Base-by-base conservation (phyloP, 2,888 invertebrate species). In the Petrolisthes manimaculis region DNA sequence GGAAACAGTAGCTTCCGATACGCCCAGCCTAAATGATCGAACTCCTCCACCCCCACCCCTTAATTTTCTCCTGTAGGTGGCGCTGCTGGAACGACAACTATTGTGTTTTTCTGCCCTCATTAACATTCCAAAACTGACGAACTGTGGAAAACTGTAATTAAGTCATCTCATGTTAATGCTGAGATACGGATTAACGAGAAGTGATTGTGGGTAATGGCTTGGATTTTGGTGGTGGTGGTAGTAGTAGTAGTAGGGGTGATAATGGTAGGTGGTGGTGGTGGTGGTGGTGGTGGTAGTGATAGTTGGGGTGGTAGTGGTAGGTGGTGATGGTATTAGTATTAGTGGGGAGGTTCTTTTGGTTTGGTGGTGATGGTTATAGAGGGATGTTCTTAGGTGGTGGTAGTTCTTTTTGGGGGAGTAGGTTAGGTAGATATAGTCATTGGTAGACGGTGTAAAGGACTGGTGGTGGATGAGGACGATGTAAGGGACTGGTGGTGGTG, bases 101-200 rank as follows among this genome's bases (percentile, higher is more conserved):
- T 24, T 54, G 12, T 54, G 24, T 84, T 84, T 8, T 5, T 61
- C 77, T 75, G 61, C 14, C 61, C 61, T 84, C 84, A 77, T 84
- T 51, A 84, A 84, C 75, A 84, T 84, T 84, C 84, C 84, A 18
- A 8, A 55, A 79, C 37, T 51, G 75, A 14, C 75, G 61, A 37
- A 56, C 55, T 84, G 75, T 55, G 37, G 51, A 61, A 84, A 61
- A 75, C 75, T 77, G n/a, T 77, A 84, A 84, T 84, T 77, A 84
- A 84, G 75, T 75, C 37, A 18, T 77, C 56, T 53, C 75, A 84
- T 84, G 75, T 84, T 84, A 56, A 61, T 77, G 55, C 56, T 84
- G 84, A 79, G 79, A 79, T 55, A 14, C 55, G 54, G 21, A 54
- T 55, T 54, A 79, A 79, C 55, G 79, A 79, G 79, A 24, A 54